These are phyloP conservation scores for Phthorimaea operculella DNA, from an alignment of 1,140 invertebrate species.

Conservation along the genomic window DNA sequence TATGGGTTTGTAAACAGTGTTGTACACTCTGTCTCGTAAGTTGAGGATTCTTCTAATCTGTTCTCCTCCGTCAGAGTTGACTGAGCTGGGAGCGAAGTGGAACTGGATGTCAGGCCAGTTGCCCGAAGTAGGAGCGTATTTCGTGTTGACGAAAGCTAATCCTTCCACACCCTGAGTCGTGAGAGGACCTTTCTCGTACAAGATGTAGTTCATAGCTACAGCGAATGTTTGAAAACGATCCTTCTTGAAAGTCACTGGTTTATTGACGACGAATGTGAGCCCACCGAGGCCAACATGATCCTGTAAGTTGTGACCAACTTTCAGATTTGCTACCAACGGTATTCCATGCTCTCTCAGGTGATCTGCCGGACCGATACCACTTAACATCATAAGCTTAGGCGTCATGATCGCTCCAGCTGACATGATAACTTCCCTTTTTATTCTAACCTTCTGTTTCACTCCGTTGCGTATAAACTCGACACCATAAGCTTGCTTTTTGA, in stretches of 20 bases:
- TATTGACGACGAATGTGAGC: constrained; percentile 82
- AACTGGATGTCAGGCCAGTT: constrained; percentile 90
- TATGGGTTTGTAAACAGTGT: constrained; percentile 86
- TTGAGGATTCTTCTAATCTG: constrained; percentile 81
- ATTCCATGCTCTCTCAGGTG: constrained; percentile 82
- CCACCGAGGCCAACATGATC: constrained; percentile 88
- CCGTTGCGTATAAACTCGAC: constrained; percentile 80
- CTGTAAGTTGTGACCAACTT: constrained; percentile 86
- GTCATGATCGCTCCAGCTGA: constrained; percentile 85
- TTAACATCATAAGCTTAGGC: constrained; percentile 89
- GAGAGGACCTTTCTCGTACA: constrained; percentile 83
- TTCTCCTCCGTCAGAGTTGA: constrained; percentile 83
- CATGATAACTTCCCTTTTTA: constrained; percentile 81
- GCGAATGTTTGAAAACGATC: constrained; percentile 80
- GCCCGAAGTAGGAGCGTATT: constrained; percentile 77
- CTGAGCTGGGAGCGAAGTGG: constrained; percentile 84
- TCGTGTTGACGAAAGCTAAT: constrained; percentile 84
- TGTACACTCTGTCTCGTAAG: constrained; percentile 82
- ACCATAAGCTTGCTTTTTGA: constrained; percentile 77
- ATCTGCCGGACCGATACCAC: constrained; percentile 84
- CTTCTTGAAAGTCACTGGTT: constrained; percentile 82
- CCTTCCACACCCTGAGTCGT: constrained; percentile 86
- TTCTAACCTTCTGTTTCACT: constrained; percentile 72
- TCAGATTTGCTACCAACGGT: constrained; percentile 77
- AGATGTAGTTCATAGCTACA: constrained; percentile 83